These are phyloP conservation scores for Tichodroma muraria DNA, from an alignment of 2,113 vertebrate genomes.

Conservation along the genomic window DNA sequence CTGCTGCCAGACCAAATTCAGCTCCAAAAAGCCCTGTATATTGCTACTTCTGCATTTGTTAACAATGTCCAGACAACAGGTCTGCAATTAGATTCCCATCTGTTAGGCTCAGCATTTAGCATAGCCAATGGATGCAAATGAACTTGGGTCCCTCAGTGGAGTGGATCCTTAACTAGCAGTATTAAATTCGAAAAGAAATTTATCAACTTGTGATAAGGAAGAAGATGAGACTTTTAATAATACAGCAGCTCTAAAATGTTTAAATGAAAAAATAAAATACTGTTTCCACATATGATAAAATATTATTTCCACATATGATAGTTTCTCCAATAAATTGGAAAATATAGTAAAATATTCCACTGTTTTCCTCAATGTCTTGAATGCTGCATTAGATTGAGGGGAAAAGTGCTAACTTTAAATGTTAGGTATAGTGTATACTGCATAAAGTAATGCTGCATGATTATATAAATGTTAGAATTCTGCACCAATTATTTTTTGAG, in stretches of 20 bases:
- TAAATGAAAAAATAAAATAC: neutral
- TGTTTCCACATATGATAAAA: neutral
- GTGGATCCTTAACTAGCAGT: slow-evolving; percentile 31
- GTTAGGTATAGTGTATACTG: neutral
- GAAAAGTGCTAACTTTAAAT: neutral
- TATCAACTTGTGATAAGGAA: neutral
- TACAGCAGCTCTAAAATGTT: neutral
- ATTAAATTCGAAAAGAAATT: neutral
- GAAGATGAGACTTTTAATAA: neutral
- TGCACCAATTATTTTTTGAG: neutral
- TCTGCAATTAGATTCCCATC: slow-evolving; percentile 78
- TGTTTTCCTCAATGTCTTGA: neutral
- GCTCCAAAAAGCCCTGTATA: slow-evolving; percentile 71
- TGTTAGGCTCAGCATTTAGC: slow-evolving; percentile 64
- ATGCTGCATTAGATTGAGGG: neutral
- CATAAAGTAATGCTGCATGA: neutral
- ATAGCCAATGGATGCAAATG: slow-evolving; percentile 57
- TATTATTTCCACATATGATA: neutral
- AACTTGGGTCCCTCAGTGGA: slow-evolving; percentile 45
- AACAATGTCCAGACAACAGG: slow-evolving; percentile 76
- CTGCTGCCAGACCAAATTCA: slow-evolving; percentile 72
- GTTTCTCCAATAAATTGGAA: neutral
- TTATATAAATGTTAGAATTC: neutral
- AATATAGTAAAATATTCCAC: neutral
- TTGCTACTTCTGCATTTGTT: slow-evolving; percentile 72